Conservation (phyloP, 2,888 invertebrate genomes). For the Leptarthrus brevirostris region DNA sequence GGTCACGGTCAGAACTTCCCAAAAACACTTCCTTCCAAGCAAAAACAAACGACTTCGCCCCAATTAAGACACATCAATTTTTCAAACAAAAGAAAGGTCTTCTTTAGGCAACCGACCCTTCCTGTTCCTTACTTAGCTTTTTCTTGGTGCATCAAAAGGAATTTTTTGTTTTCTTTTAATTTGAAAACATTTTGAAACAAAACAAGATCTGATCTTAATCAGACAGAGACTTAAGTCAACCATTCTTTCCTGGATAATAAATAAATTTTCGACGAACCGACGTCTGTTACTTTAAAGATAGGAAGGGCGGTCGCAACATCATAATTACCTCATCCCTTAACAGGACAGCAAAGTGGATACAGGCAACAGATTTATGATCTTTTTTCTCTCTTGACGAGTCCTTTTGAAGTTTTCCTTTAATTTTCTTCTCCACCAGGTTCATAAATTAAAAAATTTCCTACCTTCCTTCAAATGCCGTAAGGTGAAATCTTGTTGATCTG, state of each 20-base stretch:
- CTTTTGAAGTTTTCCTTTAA: constrained; percentile 41
- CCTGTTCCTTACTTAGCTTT: too few relatives aligned
- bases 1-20: too few relatives aligned
- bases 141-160: too few relatives aligned
- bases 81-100: too few relatives aligned
- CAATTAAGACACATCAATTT: too few relatives aligned
- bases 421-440: constrained; percentile 14
- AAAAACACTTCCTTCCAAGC: too few relatives aligned
- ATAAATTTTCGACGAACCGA: constrained; percentile 20
- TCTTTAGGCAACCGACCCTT: too few relatives aligned
- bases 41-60: too few relatives aligned
- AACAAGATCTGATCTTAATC: constrained; percentile 24
- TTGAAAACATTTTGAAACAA: constrained; percentile 6
- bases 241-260: not conserved
- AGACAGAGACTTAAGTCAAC: not conserved
- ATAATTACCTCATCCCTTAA: constrained; percentile 34
- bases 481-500: constrained; percentile 33
- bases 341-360: constrained; percentile 12
- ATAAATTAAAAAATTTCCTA: constrained; percentile 17
- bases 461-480: constrained; percentile 24
- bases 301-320: constrained; percentile 19
- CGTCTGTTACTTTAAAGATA: constrained; percentile 13
- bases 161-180: not conserved
- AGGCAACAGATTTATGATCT: not conserved
- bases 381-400: constrained; percentile 7